Percentiles rank a stretch among this genome's conserved stretches.
phyloP scores from a whole-genome alignment of 2,113 vertebrate species.

The Madoqua kirkii region DNA sequence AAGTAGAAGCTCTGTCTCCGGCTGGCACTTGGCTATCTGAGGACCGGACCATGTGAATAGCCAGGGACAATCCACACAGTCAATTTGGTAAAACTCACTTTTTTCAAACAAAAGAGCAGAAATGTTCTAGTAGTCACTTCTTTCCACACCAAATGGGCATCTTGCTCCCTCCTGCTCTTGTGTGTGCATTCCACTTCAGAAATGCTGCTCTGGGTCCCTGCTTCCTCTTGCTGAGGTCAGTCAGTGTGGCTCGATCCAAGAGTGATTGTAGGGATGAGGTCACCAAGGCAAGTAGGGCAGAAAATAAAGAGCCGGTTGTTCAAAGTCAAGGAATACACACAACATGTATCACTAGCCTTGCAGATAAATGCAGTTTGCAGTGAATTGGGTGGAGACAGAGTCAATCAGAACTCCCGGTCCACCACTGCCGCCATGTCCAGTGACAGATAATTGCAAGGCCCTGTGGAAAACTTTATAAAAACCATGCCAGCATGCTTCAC shows the following conservation, averaged over 20 bases:
- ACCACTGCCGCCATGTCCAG: neutral
- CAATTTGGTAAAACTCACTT: neutral
- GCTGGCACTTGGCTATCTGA: too few relatives aligned
- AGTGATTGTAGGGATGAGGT: neutral
- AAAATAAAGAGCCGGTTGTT: neutral
- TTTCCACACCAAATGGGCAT: neutral
- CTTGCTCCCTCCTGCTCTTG: neutral
- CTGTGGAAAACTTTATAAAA: neutral
- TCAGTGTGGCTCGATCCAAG: neutral
- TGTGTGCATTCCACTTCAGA: neutral
- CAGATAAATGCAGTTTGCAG: neutral
- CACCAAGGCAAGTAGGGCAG: neutral
- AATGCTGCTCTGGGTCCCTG: neutral
- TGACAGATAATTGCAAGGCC: neutral
- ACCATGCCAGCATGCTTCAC: neutral
- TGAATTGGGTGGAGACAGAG: neutral
- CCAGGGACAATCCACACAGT: neutral
- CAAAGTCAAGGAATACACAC: neutral
- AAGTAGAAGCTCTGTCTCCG: neutral
- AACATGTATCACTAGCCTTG: neutral
- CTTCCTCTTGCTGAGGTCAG: neutral
- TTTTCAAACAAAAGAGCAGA: neutral
- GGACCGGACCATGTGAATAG: neutral
- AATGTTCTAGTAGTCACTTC: neutral
- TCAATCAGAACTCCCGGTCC: neutral